Evolutionary conservation across 2,888 invertebrate genomes (phyloP).

Genomic region (Andricus quercusramuli): DNA sequence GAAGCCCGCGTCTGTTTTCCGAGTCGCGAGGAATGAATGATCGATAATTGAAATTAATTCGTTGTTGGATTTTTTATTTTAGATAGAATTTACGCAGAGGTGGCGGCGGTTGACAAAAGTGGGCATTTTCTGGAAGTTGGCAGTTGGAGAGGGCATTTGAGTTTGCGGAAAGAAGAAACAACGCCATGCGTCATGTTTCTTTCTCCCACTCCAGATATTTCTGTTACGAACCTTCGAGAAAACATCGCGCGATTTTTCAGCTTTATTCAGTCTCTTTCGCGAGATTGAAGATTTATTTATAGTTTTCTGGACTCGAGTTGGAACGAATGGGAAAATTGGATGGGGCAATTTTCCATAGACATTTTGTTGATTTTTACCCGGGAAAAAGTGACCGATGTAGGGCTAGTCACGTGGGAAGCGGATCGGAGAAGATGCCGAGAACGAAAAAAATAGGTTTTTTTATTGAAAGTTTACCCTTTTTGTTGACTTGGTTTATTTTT

Average conservation of each 20-base stretch:
- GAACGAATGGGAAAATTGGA: neutral
- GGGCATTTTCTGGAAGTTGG: neutral
- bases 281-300: constrained; percentile 10
- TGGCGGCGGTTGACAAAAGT: neutral
- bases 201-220: constrained; percentile 47
- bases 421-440: neutral
- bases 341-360: neutral
- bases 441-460: neutral
- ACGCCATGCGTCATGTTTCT: constrained; percentile 52
- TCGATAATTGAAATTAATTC: neutral
- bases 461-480: neutral
- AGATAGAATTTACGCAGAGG: neutral
- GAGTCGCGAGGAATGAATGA: constrained; percentile 25
- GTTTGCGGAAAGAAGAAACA: constrained; percentile 47
- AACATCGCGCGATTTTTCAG: constrained; percentile 66
- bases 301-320: neutral
- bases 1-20: constrained; percentile 63
- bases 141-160: neutral
- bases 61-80: neutral
- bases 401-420: constrained; percentile 18
- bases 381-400: neutral
- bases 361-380: neutral
- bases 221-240: constrained; percentile 72
- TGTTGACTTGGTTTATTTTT: neutral
- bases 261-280: constrained; percentile 5